These are phyloP conservation scores for Caenorhabditis sp. DNA, from an alignment of 2,888 invertebrate species.

Conservation along the genomic window DNA sequence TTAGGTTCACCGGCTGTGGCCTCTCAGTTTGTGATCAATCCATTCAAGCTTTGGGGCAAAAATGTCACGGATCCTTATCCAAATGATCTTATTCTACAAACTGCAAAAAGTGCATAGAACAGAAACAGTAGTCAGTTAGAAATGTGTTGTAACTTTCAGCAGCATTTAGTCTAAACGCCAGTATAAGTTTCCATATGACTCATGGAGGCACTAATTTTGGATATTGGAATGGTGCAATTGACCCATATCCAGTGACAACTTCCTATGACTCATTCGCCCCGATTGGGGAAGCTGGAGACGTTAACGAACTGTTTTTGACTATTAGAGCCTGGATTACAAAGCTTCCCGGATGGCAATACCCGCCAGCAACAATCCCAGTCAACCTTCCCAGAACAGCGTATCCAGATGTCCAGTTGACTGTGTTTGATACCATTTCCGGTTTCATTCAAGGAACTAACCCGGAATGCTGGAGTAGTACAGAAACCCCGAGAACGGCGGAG, in stretches of 20 bases:
- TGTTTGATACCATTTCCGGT: conserved; percentile 54
- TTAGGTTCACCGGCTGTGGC: conserved; percentile 50
- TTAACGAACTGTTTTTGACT: conserved; percentile 64
- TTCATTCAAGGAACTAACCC: conserved; percentile 50
- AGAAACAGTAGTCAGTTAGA: background rate
- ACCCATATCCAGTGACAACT: conserved; percentile 67
- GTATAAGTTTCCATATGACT: conserved; percentile 72
- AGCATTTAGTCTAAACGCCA: conserved; percentile 49
- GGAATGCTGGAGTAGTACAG: conserved; percentile 49
- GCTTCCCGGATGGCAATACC: conserved; percentile 59
- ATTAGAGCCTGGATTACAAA: conserved; percentile 68
- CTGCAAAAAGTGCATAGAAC: conserved; percentile 31
- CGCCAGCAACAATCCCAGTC: conserved; percentile 84
- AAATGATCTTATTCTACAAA: conserved; percentile 33
- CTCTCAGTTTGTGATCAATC: conserved; percentile 47
- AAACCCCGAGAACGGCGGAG: conserved; percentile 59
- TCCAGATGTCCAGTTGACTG: conserved; percentile 34
- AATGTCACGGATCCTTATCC: conserved; percentile 22
- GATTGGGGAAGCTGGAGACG: conserved; percentile 76
- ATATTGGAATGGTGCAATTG: conserved; percentile 72
- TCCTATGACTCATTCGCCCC: conserved; percentile 81
- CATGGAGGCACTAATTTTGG: conserved; percentile 79
- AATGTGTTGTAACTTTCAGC: conserved; percentile 13
- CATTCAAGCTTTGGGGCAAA: conserved; percentile 48
- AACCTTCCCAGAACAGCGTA: conserved; percentile 77